These are phyloP conservation scores for Sarcophilus harrisii DNA, from an alignment of 2,797 vertebrate species.

Conservation along the genomic window DNA sequence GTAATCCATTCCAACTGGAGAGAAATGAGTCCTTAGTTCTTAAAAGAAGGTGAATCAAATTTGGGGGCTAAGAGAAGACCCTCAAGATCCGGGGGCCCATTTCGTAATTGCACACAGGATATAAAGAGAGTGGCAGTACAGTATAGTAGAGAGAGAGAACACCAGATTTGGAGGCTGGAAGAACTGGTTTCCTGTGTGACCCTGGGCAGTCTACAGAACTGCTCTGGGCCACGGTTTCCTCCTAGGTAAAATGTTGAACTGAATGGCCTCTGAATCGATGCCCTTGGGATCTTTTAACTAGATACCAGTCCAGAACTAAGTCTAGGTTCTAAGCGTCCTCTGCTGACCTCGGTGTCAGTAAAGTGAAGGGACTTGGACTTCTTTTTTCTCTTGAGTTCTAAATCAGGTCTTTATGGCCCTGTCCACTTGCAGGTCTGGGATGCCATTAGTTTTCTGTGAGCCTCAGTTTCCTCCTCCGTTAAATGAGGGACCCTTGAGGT, in stretches of 20 bases:
- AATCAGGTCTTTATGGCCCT: neutral
- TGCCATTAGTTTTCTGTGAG: too few relatives aligned
- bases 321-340: neutral
- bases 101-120: neutral
- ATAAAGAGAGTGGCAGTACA: neutral
- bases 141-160: neutral
- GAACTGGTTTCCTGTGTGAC: neutral
- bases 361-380: neutral
- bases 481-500: neutral
- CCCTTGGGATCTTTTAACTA: neutral
- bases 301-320: neutral
- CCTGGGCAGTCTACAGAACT: neutral
- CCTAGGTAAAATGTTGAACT: neutral
- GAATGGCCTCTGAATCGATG: neutral
- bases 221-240: neutral
- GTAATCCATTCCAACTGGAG: neutral
- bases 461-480: neutral
- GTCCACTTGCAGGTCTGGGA: neutral
- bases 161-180: neutral
- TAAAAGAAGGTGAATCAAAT: neutral
- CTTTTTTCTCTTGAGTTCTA: neutral
- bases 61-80: fast-evolving
- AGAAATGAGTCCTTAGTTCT: neutral
- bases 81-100: neutral
- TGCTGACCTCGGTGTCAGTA: neutral